A percentile compares a stretch with the other conserved stretches of the same genome.
phyloP scores from a whole-genome alignment of 2,113 vertebrate species.

The Oryzias woworae region DNA sequence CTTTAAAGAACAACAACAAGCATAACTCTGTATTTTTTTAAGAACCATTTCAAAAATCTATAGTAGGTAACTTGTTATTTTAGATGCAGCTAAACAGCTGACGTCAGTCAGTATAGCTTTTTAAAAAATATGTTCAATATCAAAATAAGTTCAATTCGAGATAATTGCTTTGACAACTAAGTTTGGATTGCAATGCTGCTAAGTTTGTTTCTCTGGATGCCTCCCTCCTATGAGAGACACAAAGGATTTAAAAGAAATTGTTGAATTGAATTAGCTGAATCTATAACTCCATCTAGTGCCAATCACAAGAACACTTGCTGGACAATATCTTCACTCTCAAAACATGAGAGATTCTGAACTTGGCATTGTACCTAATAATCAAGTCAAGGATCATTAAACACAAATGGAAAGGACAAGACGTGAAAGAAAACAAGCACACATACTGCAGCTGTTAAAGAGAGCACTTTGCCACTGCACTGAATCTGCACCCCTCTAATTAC shows the following conservation, averaged over 20 bases:
- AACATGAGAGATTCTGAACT: slow-evolving; percentile 60
- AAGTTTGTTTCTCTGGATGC: slow-evolving; percentile 1
- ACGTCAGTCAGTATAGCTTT: no score
- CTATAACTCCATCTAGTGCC: slow-evolving; percentile 63
- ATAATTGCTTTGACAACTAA: neutral
- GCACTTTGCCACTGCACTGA: slow-evolving; percentile 64
- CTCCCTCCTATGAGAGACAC: no score
- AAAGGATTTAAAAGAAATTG: slow-evolving; percentile 64
- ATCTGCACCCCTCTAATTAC: slow-evolving; percentile 73
- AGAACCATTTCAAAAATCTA: no score
- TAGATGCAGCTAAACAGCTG: no score
- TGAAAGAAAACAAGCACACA: slow-evolving; percentile 72
- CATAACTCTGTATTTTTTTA: no score
- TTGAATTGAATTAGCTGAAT: slow-evolving; percentile 61
- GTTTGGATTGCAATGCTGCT: neutral
- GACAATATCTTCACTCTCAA: slow-evolving; percentile 46
- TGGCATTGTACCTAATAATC: slow-evolving; percentile 67
- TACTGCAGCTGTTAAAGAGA: slow-evolving; percentile 72
- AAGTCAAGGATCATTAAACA: slow-evolving; percentile 69
- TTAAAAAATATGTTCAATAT: no score
- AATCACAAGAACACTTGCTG: slow-evolving; percentile 40
- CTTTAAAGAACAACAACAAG: no score
- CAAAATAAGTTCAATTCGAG: no score
- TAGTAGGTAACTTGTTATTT: no score
- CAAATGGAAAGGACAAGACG: slow-evolving; percentile 66